phyloP scores from a whole-genome alignment of 2,797 vertebrate species.

The Caiman crocodilus region DNA sequence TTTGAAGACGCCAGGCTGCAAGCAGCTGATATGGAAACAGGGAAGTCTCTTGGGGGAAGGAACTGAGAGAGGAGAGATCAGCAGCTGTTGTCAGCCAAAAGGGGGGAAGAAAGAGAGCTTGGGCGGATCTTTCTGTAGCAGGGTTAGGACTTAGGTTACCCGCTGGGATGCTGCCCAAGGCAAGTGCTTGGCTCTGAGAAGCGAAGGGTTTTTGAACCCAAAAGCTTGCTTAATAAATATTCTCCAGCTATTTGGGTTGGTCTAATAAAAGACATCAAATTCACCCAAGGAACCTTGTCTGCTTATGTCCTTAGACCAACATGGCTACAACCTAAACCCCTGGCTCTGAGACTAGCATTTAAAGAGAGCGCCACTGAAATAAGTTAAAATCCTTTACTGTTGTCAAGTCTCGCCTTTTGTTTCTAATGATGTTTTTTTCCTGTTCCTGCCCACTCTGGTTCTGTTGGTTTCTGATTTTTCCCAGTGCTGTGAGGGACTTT shows the following conservation, averaged over 20 bases:
- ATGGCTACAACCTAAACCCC: too few relatives aligned
- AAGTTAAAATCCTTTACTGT: background rate
- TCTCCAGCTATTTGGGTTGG: too few relatives aligned
- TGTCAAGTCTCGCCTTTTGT: background rate
- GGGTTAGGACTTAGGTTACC: background rate
- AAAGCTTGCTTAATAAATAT: too few relatives aligned
- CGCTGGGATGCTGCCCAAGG: background rate
- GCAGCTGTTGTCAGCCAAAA: background rate
- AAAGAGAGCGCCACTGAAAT: background rate
- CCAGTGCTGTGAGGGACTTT: background rate
- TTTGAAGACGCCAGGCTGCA: background rate
- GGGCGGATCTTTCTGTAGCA: background rate
- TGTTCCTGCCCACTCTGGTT: background rate
- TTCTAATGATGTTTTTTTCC: background rate
- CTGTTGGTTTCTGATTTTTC: background rate
- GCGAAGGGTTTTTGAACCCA: background rate
- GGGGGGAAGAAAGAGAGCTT: background rate
- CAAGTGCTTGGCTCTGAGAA: background rate
- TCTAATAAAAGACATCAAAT: too few relatives aligned
- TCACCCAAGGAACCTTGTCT: too few relatives aligned
- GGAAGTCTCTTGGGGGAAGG: background rate
- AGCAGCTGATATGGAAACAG: background rate
- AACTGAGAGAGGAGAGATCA: background rate
- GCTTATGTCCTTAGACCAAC: too few relatives aligned
- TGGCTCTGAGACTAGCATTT: background rate